A percentile compares a stretch with the other conserved stretches of the same genome.
Conservation (phyloP, 2,113 vertebrate species). For the Procavia capensis region DNA sequence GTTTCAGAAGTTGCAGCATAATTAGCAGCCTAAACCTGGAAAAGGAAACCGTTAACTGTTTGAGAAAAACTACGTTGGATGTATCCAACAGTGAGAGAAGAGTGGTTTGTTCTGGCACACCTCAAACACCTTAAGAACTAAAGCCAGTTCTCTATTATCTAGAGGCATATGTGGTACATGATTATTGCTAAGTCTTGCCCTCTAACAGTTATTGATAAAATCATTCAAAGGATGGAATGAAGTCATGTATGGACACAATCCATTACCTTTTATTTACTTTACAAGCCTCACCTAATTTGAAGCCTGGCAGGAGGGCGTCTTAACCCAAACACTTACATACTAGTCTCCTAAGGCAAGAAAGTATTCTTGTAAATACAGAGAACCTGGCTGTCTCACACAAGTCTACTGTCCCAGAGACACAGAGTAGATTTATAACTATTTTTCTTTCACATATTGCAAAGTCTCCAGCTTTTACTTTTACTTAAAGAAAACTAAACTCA, state of each 20-base stretch:
- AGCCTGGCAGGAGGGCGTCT: conserved; percentile 69
- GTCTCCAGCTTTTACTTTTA: conserved; percentile 24
- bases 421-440: not conserved
- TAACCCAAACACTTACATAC: conserved; percentile 64
- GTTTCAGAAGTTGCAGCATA: not conserved
- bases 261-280: conserved; percentile 79
- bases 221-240: conserved; percentile 49
- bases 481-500: too few relatives aligned
- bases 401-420: conserved; percentile 17
- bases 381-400: not conserved
- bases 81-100: not conserved
- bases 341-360: conserved; percentile 35
- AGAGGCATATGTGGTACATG: not conserved
- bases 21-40: not conserved
- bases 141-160: not conserved
- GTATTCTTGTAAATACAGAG: not conserved
- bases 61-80: not conserved
- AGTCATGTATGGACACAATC: conserved; percentile 71
- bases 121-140: not conserved
- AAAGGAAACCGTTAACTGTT: not conserved
- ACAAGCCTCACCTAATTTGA: conserved; percentile 76
- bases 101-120: not conserved
- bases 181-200: not conserved
- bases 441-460: conserved; percentile 42
- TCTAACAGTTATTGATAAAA: conserved; percentile 49